Base-by-base conservation (phyloP, 35 echinoderm and acorn worm species). In the Ptychodera flava region DNA sequence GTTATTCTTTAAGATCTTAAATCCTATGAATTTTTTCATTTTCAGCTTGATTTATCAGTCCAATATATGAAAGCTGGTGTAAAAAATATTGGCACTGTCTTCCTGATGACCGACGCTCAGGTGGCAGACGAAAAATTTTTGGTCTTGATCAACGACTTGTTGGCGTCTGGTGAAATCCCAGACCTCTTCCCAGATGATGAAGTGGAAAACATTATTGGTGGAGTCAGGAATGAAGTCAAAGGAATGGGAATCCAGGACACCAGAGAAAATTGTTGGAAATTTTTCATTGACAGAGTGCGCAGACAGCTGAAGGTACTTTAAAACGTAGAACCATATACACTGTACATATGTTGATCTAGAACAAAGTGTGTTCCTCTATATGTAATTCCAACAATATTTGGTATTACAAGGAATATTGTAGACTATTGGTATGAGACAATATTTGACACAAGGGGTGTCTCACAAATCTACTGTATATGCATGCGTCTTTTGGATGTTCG, bases 51-150 rank as follows among this genome's bases (percentile, higher is more conserved):
- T 78, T 80, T 97, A 0, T 92, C 92, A 14, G 33, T 52, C 34
- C 87, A 84, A 28, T 97, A 92, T 36, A 80, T 97, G 38, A 97
- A 97, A 75, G 92, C 95, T 37, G 95, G 95, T 33, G 86, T 94
- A 15, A 97, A 97, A 82, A 94, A 94, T 78, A 90, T 97, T 30
- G 95, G 95, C 29, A 97, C 95, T 16, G 80, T 94, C 28, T 97
- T 97, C 90, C 87, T 97, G 87, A 97, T 97, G 95, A 97, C 95
- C 12, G 95, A 97, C 81, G 95, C 95, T 38, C 95, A 97, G 81
- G 95, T 97, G 31, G 82, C 80, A 0, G 92, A 94, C 37, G 95
- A 97, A 81, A 97, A 94, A 79, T 97, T 97, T 83, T 38, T 97
- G 84, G 95, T 97, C 36, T 76, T 97, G 79, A 97, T 97, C 85